Conservation (phyloP, 1,140 invertebrate genomes). For the Pollicipes pollicipes region DNA sequence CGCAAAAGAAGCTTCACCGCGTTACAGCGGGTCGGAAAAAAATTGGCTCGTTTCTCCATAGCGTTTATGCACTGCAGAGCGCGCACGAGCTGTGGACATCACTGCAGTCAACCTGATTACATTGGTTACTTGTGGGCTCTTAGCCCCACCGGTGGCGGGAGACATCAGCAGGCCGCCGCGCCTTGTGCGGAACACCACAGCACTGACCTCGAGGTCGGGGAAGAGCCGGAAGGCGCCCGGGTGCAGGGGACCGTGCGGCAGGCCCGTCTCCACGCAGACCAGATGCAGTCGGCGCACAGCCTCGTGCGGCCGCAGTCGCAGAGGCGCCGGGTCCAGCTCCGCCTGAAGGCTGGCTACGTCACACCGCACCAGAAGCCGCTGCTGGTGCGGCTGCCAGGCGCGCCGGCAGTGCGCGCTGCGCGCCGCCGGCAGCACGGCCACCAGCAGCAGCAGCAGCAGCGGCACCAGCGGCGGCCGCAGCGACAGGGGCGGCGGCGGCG, state of each 20-base stretch:
- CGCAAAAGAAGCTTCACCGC: too few species aligned
- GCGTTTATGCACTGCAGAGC: too few species aligned
- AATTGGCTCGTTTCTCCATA: too few species aligned
- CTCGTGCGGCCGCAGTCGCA: neutral
- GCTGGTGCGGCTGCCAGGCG: neutral
- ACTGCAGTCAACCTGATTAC: too few species aligned
- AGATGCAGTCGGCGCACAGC: neutral
- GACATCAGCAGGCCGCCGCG: too few species aligned
- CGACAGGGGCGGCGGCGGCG: too few species aligned
- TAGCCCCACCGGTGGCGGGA: too few species aligned
- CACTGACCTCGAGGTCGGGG: neutral
- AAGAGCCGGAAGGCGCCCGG: neutral
- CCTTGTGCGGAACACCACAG: too few species aligned
- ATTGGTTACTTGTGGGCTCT: too few species aligned
- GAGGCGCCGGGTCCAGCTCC: neutral
- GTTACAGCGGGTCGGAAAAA: too few species aligned
- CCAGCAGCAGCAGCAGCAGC: neutral
- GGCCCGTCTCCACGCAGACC: neutral
- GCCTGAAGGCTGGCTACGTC: neutral
- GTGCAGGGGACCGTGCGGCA: neutral
- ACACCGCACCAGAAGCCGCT: neutral
- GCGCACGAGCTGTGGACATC: too few species aligned
- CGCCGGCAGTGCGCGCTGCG: neutral
- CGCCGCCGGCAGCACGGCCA: neutral
- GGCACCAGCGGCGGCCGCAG: neutral